Base-by-base conservation (phyloP, 2,113 vertebrate species). In the Dasyprocta punctata region DNA sequence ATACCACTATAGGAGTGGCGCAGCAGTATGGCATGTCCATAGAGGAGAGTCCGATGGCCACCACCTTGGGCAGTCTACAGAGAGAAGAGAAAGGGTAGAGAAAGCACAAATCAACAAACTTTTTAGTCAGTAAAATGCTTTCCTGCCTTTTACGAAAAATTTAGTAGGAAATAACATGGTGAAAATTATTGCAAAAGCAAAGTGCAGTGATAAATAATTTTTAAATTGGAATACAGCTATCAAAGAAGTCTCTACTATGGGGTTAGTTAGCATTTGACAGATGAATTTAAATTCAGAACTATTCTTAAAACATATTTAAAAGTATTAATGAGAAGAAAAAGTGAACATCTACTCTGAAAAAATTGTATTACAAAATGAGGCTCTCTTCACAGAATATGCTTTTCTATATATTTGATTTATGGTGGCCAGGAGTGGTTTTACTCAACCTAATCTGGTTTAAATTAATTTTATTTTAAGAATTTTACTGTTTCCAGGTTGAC, bases 1-100 rank as follows among this genome's bases (percentile, higher is more conserved):
- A 99, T 99, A 97, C 99, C 99, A 0, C 99, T 99, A 98, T 99
- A 99, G 82, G 99, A 99, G 98, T 99, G 99, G 67, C 99, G 98
- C n/a, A 99, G 98, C 96, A 99, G 94, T 60, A 99, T 99, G 5
- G 99, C 99, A 0, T 99, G 99, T 6, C 99, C 99, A 0, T 99
- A 99, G 41, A 99, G 99, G 5, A 99, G 98, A 0, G 99, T 99
- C 49, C 99, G 99, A 98, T 99, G 99, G 22, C 99, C 99, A 0
- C 99, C 99, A 3, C 99, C 99, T 98, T 99, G 99, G 17, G 99
- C 99, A 38, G 99, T 99, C 99, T 99, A 98, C 91, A 90, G 44
- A 49, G 26, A 86, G 73, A 86, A 19, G 3, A 96, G 97, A 73
- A 90, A 9, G 95, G 93, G 90, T 26, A 93, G 6, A 65, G 61